Conservation (phyloP, 2,113 vertebrate species). For the Calypte anna region DNA sequence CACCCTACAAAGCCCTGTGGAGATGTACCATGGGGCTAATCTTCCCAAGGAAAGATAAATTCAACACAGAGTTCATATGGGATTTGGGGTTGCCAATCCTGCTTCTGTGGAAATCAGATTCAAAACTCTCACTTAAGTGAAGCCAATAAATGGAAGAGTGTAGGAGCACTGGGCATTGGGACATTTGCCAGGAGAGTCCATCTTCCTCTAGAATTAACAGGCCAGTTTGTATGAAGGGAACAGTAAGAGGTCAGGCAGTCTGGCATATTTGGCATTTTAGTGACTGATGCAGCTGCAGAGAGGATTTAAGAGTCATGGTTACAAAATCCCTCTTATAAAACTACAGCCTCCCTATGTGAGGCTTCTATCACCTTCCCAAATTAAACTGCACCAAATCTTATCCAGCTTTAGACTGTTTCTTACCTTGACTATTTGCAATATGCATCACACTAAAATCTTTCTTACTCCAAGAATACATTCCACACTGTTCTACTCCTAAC, state of each 20-base stretch:
- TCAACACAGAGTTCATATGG: accelerated
- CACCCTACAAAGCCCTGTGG: background rate
- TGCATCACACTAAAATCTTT: background rate
- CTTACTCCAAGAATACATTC: background rate
- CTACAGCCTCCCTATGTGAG: background rate
- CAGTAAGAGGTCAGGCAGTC: background rate
- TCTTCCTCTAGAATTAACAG: background rate
- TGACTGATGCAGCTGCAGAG: background rate
- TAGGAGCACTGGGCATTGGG: background rate
- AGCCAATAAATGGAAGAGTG: background rate
- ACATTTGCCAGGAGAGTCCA: background rate
- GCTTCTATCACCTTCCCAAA: background rate
- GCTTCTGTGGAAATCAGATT: background rate
- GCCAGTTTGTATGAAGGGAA: background rate
- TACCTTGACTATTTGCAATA: background rate
- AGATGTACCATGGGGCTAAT: background rate
- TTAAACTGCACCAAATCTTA: background rate
- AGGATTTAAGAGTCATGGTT: background rate
- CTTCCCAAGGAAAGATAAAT: background rate
- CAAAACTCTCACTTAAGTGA: background rate
- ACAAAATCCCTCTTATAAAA: background rate
- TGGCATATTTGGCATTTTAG: background rate
- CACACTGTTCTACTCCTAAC: background rate
- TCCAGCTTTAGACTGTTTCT: background rate
- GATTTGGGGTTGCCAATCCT: background rate